Evolutionary conservation across 2,113 vertebrate species (phyloP), one percentile per base, ranked within the genome.

Genomic region (Globicephala melas): DNA sequence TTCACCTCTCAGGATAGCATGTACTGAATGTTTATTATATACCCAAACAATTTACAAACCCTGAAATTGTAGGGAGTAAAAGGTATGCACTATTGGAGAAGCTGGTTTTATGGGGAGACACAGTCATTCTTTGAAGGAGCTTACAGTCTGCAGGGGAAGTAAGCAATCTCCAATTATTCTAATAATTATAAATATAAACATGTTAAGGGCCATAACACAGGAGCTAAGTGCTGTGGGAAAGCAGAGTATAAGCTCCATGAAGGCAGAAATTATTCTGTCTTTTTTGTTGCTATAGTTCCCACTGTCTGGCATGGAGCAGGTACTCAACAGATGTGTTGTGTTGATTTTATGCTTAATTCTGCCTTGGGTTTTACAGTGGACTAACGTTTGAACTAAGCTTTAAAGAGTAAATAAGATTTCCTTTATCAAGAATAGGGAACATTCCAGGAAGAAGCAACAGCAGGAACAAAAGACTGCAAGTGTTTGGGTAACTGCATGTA

Each of bases 321-420:
- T 25, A 41, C 50, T 93, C 44, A 94, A 44, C n/a, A 86, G n/a
- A 74, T 82, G 36, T 28, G 53, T 50, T 50, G 50, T 28, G 55
- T 47, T 68, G 62, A 87, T 84, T 92, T 90, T 80, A 41, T 41
- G 65, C 63, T 80, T 95, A 50, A 63, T 87, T 94, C 36, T 94
- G 38, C 50, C 28, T 83, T 84, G 53, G 4, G 4, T 89, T 96
- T 95, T 91, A 38, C 31, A 93, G 23, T 77, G 53, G 36, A 91
- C 41, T 65, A 92, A 90, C 18, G 79, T 90, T 88, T 65, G 62
- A 96, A 74, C 26, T 41, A 83, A 70, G n/a, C 21, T 73, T 89
- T 83, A 53, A 79, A 93, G 53, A 77, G 53, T 60, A 96, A 92
- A 38, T 55, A 76, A 91, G 36, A 65, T 77, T 82, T 96, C 95